A percentile compares a stretch with the other conserved stretches of the same genome.
Conservation (phyloP, 92 coral and sea anemone genomes). For the Pocillopora grandis region DNA sequence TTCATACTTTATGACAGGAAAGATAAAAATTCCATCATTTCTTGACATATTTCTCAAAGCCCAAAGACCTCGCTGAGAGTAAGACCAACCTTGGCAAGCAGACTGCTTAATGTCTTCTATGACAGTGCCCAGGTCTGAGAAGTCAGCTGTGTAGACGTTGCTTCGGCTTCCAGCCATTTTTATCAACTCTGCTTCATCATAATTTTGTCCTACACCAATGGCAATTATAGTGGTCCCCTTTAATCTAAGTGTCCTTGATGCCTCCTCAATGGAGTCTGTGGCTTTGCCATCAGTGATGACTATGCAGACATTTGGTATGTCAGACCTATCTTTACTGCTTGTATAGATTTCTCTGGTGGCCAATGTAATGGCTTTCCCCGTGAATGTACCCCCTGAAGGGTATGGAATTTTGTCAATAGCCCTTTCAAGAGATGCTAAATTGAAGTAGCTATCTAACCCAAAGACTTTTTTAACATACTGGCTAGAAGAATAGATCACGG, state of each 20-base stretch:
- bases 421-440: background rate
- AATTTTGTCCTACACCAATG: conserved; percentile 42
- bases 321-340: conserved; percentile 23
- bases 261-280: conserved; percentile 20
- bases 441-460: conserved; percentile 23
- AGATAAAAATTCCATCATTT: no score
- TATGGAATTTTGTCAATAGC: conserved; percentile 44
- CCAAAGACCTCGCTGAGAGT: no score
- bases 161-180: conserved; percentile 41
- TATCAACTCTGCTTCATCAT: conserved; percentile 20
- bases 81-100: conserved; percentile 48
- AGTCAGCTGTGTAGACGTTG: conserved; percentile 51
- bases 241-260: conserved; percentile 23
- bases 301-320: conserved; percentile 50
- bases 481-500: conserved; percentile 47
- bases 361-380: conserved; percentile 51
- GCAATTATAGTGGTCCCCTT: conserved; percentile 28
- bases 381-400: conserved; percentile 57
- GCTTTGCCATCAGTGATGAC: conserved; percentile 65
- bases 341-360: conserved; percentile 27
- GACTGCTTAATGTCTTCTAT: conserved; percentile 47
- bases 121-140: conserved; percentile 35
- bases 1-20: no score
- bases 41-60: no score
- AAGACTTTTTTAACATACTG: conserved; percentile 15